Evolutionary conservation across 2,888 invertebrate species (phyloP), one percentile per base, ranked within the genome.

Genomic region (Pachydiplax longipennis): DNA sequence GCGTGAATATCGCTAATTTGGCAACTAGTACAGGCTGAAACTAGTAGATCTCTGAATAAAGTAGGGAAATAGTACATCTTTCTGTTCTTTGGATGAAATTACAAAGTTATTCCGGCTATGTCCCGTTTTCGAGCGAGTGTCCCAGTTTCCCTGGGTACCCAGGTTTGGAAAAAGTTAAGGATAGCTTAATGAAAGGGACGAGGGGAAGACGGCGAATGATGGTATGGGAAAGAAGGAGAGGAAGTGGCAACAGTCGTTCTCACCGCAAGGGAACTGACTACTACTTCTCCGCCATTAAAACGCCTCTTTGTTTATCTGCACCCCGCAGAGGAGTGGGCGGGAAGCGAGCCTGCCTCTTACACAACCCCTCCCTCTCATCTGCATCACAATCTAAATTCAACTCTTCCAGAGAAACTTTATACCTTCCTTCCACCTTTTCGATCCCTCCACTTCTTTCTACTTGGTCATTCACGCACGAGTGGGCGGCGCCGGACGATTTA

Each of bases 311-410:
- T 73, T 73, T 73, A 73, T 73, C 31, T 31, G 31, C 31, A 31
- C 73, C 25, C 73, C 13, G 15, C 73, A 25, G 73, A 73, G 25
- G 73, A 61, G 58, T 13, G 58, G 22, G 61, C 5, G 61, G n/a
- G 61, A 15, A 61, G 61, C 8, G 61, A 61, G 25, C n/a, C 65
- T 65, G n/a, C 25, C 25, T n/a, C 65, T 22, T 25, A n/a, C 65
- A n/a, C n/a, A 10, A 2, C 18, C 73, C 73, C 73, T 31, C 73
- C 4, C 73, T 25, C 73, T 73, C 73, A 73, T 73, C 73, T 73
- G 73, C 73, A 73, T 73, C 73, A 73, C 73, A 73, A 73, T 73
- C 73, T 73, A 73, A 73, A 73, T 73, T 73, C 73, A 73, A 73
- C 73, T 73, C 73, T 65, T 65, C 65, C 22, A 22, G 73, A 73